phyloP scores from a whole-genome alignment of 2,797 vertebrate genomes.

The Todus mexicanus region DNA sequence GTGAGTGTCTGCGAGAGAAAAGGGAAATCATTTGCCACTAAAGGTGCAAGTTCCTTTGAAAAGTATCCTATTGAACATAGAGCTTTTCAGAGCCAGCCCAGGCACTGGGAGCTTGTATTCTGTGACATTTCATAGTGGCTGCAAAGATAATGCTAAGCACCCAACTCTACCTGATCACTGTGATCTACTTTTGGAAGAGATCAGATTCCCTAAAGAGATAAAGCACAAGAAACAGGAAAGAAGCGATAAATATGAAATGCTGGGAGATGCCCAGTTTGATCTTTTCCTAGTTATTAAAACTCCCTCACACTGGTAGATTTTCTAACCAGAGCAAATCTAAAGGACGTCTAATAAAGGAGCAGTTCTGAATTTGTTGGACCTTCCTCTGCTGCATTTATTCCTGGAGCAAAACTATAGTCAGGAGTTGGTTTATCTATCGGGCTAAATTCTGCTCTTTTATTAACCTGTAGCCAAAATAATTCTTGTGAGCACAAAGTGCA shows the following conservation, averaged over 20 bases:
- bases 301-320: neutral
- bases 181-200: constrained; percentile 7
- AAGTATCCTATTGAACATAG: neutral
- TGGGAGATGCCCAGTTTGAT: neutral
- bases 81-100: constrained; percentile 6
- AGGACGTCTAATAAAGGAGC: neutral
- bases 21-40: neutral
- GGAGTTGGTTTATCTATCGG: neutral
- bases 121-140: neutral
- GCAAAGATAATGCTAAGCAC: neutral
- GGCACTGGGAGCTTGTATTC: neutral
- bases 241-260: neutral
- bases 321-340: neutral
- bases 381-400: neutral
- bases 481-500: neutral
- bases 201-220: neutral
- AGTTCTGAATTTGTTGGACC: neutral
- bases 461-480: neutral
- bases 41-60: neutral
- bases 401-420: neutral
- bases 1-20: neutral
- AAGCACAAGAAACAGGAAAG: neutral
- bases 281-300: neutral
- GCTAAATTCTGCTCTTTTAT: neutral
- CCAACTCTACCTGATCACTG: neutral